A percentile compares a stretch with the other conserved stretches of the same genome.
Conservation (phyloP, 2,888 invertebrate genomes). For the Bellardia pandia region DNA sequence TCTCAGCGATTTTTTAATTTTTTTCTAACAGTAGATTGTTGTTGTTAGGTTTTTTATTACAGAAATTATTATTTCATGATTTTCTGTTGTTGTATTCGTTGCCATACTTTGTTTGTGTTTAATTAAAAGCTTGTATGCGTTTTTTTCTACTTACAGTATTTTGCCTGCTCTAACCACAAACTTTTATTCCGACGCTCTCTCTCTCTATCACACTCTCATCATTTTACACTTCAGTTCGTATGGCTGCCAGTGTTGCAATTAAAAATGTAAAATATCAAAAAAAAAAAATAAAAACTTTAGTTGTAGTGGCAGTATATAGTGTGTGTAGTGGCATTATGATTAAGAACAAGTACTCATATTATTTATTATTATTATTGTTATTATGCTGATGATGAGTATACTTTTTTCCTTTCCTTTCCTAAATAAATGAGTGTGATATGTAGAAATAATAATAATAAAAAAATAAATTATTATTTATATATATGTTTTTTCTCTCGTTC, state of each 20-base stretch:
- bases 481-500: slow-evolving; percentile 27
- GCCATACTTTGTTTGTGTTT: slow-evolving; percentile 71
- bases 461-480: slow-evolving; percentile 58
- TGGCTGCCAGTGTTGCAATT: slow-evolving; percentile 74
- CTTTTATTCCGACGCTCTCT: neutral
- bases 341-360: slow-evolving; percentile 61
- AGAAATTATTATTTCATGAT: slow-evolving; percentile 55
- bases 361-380: slow-evolving; percentile 52
- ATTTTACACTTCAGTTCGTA: slow-evolving; percentile 46
- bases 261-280: slow-evolving; percentile 68
- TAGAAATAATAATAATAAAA: slow-evolving; percentile 41
- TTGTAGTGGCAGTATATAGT: slow-evolving; percentile 25
- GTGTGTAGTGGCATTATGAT: slow-evolving; percentile 64
- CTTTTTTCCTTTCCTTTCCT: neutral
- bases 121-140: slow-evolving; percentile 74
- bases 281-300: slow-evolving; percentile 1
- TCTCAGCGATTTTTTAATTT: slow-evolving; percentile 75
- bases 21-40: slow-evolving; percentile 69
- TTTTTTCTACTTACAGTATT: slow-evolving; percentile 11
- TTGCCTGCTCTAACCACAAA: slow-evolving; percentile 9
- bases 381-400: slow-evolving; percentile 60
- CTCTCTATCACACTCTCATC: slow-evolving; percentile 19
- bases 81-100: slow-evolving; percentile 57
- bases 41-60: slow-evolving; percentile 25
- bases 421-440: slow-evolving; percentile 31